A percentile compares a stretch with the other conserved stretches of the same genome.
These are phyloP conservation scores for Choloepus didactylus DNA, from an alignment of 2,797 vertebrate species.

Conservation along the genomic window DNA sequence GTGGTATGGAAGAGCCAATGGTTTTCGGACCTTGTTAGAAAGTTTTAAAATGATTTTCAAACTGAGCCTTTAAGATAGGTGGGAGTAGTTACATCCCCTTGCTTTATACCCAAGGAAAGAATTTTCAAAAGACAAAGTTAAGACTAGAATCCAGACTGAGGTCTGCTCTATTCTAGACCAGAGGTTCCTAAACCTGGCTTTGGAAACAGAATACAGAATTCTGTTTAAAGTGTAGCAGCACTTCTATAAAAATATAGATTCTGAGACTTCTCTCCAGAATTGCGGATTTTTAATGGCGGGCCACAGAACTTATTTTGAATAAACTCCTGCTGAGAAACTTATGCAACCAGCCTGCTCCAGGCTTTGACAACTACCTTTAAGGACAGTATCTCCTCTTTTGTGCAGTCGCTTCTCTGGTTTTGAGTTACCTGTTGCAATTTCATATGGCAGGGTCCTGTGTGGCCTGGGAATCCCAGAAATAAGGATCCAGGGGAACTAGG, in stretches of 20 bases:
- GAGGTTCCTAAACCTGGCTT: not conserved
- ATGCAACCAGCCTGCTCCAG: not conserved
- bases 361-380: not conserved
- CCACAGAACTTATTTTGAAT: not conserved
- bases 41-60: conserved; percentile 44
- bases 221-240: no score
- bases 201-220: not conserved
- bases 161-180: not conserved
- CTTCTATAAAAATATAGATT: not conserved
- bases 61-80: not conserved
- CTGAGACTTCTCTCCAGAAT: not conserved
- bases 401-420: not conserved
- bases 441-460: not conserved
- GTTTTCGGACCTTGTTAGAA: not conserved
- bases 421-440: not conserved
- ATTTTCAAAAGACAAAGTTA: not conserved
- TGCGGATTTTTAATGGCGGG: not conserved
- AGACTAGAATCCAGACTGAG: not conserved
- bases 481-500: not conserved
- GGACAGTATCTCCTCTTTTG: not conserved
- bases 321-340: not conserved
- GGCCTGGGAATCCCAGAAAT: not conserved
- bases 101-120: not conserved
- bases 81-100: not conserved
- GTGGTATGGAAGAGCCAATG: not conserved